A percentile compares a stretch with the other conserved stretches of the same genome.
Conservation (phyloP, 23 tunicate genomes). For the Clavelina lepadiformis region DNA sequence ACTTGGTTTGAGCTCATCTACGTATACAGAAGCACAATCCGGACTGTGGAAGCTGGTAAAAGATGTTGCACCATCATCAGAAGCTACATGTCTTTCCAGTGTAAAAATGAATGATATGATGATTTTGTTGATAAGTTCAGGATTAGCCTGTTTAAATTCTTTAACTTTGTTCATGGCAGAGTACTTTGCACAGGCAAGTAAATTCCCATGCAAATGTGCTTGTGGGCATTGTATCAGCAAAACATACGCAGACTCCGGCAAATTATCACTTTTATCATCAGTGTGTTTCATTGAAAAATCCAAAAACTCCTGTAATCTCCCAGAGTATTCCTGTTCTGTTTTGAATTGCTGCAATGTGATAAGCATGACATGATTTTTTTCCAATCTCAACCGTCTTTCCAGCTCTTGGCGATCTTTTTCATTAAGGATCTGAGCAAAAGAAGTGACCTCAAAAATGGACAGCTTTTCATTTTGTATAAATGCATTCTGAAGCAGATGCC, state of each 20-base stretch:
- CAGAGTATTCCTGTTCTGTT: slow-evolving; percentile 42
- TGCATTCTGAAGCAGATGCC: neutral
- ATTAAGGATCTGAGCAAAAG: slow-evolving; percentile 13
- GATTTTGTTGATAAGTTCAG: slow-evolving; percentile 2
- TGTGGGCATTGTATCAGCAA: slow-evolving; percentile 65
- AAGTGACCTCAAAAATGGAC: slow-evolving; percentile 8
- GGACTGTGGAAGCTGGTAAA: slow-evolving; percentile 24
- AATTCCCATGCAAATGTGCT: slow-evolving; percentile 22
- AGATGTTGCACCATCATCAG: neutral
- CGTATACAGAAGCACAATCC: slow-evolving; percentile 41
- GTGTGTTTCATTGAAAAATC: neutral
- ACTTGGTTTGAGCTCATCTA: slow-evolving; percentile 50
- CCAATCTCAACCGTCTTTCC: slow-evolving; percentile 1
- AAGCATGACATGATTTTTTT: slow-evolving; percentile 23
- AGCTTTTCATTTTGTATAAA: neutral
- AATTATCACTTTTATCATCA: neutral
- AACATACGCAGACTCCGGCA: slow-evolving; percentile 4
- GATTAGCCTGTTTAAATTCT: slow-evolving; percentile 1
- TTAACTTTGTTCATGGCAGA: slow-evolving; percentile 37
- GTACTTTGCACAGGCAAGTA: slow-evolving; percentile 67
- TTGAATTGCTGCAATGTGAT: slow-evolving; percentile 50
- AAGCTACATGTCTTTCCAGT: slow-evolving; percentile 38
- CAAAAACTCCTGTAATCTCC: slow-evolving; percentile 15
- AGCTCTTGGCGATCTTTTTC: slow-evolving; percentile 8
- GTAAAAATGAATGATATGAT: slow-evolving; percentile 46